These are phyloP conservation scores for Hydroisotoma schaefferi DNA, from an alignment of 2,888 invertebrate genomes.

Conservation along the genomic window DNA sequence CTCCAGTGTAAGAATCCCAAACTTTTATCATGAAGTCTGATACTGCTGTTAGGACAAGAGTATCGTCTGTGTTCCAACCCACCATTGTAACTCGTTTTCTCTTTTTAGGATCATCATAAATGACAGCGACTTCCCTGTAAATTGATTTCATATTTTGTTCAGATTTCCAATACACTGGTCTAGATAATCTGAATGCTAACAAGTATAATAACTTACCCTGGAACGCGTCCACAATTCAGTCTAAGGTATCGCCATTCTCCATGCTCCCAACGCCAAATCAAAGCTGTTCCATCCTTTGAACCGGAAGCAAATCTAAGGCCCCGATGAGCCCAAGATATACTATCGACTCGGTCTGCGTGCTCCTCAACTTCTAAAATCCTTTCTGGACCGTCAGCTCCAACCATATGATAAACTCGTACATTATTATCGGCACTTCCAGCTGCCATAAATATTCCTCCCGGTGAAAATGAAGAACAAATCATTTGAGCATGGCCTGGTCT, in stretches of 20 bases:
- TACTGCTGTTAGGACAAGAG: constrained; percentile 82
- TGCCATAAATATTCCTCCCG: constrained; percentile 84
- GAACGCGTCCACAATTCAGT: constrained; percentile 62
- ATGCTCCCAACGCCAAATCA: constrained; percentile 85
- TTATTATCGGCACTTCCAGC: constrained; percentile 93
- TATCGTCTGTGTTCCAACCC: constrained; percentile 87
- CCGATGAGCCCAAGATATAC: constrained; percentile 88
- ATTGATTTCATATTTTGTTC: too few relatives aligned
- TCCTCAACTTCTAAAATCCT: constrained; percentile 70
- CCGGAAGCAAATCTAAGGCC: constrained; percentile 88
- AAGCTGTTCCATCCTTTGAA: constrained; percentile 90
- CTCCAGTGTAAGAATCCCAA: constrained; percentile 65
- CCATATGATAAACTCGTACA: constrained; percentile 80
- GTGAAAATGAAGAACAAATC: constrained; percentile 87
- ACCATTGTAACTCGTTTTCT: constrained; percentile 84
- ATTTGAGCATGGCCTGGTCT: constrained; percentile 92
- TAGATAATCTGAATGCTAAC: neutral
- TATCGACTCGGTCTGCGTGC: constrained; percentile 91
- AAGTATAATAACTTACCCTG: constrained; percentile 43
- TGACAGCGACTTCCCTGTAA: constrained; percentile 39
- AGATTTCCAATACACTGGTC: neutral
- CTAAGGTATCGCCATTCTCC: constrained; percentile 82
- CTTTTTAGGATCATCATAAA: constrained; percentile 41
- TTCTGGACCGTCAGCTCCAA: constrained; percentile 71
- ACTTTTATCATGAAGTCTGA: constrained; percentile 78